A percentile compares a stretch with the other conserved stretches of the same genome.
Conservation (phyloP, 2,797 vertebrate species). For the Gobionotothen gibberifrons region DNA sequence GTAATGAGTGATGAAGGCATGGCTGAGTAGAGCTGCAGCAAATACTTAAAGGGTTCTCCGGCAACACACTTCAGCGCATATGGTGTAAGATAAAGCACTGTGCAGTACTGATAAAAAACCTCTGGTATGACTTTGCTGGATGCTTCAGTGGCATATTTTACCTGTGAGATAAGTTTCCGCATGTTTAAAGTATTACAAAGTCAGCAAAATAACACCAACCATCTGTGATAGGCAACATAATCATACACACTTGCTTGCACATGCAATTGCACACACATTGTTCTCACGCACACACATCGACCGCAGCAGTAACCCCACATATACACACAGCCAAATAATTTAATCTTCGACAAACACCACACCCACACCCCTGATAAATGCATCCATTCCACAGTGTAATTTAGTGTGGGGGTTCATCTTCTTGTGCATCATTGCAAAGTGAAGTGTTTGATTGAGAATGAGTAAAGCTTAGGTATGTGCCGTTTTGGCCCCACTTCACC, state of each 20-base stretch:
- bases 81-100: constrained; percentile 26
- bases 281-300: not conserved
- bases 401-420: constrained; percentile 43
- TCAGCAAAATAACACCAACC: constrained; percentile 52
- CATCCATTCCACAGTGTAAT: constrained; percentile 4
- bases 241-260: constrained; percentile 10
- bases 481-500: constrained; percentile 51
- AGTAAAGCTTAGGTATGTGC: constrained; percentile 50
- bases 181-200: constrained; percentile 27
- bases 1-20: not conserved
- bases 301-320: not conserved
- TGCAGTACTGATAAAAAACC: constrained; percentile 29
- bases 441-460: constrained; percentile 73
- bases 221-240: constrained; percentile 36
- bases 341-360: constrained; percentile 1
- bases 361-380: constrained; percentile 14
- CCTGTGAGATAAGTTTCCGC: constrained; percentile 13
- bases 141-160: constrained; percentile 33
- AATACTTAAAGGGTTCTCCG: constrained; percentile 9
- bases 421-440: constrained; percentile 31
- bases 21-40: not conserved
- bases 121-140: not conserved
- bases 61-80: constrained; percentile 8
- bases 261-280: constrained; percentile 11
- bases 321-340: constrained; percentile 6